Evolutionary conservation across 1,140 invertebrate genomes (phyloP), one percentile per base, ranked within the genome.

Genomic region (Piezodorus guildinii): DNA sequence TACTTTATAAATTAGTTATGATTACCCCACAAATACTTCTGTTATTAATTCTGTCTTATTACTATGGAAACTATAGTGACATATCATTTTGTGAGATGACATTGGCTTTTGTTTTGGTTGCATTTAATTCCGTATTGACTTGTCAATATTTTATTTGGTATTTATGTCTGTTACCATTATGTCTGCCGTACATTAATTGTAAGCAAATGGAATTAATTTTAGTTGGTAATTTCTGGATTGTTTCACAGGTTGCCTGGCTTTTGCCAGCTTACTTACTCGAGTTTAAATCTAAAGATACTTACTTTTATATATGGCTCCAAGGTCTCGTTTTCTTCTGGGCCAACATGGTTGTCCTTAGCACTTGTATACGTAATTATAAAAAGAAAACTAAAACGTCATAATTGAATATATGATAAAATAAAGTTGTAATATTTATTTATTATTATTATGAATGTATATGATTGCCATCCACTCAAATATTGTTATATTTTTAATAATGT

Each of bases 131-230:
- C 73, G 96, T 99, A 0, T 83, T 94, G 67, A 99, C 96, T 14
- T 95, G 93, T 17, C 95, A 99, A 76, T 99, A 98, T 75, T 98
- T 98, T 71, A 79, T 98, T 44, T 98, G 96, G 96, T 97, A 95
- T 73, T 73, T 98, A 43, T 88, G 88, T 17, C 72, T 97, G 10
- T 74, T 98, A 17, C 94, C 94, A 1, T 68, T 90, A 46, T 90
- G 80, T 72, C 79, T 83, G 15, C 87, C 83, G 25, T 79, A 82
- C 72, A 78, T 91, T 4, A 21, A 51, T 17, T 61, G 43, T 54
- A 77, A 78, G 65, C 76, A 84, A 58, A 76, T 67, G 19, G 80
- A 80, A 61, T 72, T 79, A n/a, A 3, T 80, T 27, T 69, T 74
- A 59, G 70, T 80, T 61, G 43, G 76, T 68, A 39, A 70, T 3